A percentile compares a stretch with the other conserved stretches of the same genome.
phyloP scores from a whole-genome alignment of 2,797 vertebrate genomes.

The Siniperca scherzeri region DNA sequence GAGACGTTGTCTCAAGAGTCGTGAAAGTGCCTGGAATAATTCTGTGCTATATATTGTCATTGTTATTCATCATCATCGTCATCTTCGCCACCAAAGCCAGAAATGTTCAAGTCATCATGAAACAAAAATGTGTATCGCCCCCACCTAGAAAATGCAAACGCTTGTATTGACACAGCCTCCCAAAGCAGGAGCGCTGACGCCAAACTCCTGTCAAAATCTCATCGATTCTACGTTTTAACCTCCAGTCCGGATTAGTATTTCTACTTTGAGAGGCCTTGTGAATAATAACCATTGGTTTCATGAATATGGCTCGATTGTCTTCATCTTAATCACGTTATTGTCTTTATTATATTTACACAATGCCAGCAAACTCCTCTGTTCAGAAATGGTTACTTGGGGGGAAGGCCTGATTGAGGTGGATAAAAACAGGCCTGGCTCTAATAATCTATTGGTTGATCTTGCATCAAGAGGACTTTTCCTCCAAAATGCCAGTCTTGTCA shows the following conservation, averaged over 20 bases:
- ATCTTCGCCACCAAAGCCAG: conserved; percentile 61
- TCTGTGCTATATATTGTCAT: conserved; percentile 87
- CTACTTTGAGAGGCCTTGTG: conserved; percentile 46
- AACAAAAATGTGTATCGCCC: conserved; percentile 65
- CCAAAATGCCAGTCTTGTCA: not conserved
- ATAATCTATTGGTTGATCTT: not conserved
- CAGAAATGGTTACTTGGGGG: not conserved
- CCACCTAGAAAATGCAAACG: conserved; percentile 63
- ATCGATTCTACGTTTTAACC: conserved; percentile 9
- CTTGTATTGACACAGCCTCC: conserved; percentile 47
- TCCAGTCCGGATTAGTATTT: conserved; percentile 35
- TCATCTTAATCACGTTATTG: conserved; percentile 73
- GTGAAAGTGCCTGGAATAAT: conserved; percentile 94
- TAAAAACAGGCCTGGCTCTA: conserved; percentile 30
- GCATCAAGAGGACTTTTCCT: conserved; percentile 3
- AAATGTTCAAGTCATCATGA: conserved; percentile 63
- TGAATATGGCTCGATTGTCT: conserved; percentile 87
- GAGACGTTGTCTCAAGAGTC: conserved; percentile 88
- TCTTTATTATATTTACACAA: conserved; percentile 84
- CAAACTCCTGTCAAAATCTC: conserved; percentile 22
- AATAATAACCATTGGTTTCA: conserved; percentile 62
- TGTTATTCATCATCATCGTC: conserved; percentile 62
- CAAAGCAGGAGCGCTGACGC: conserved; percentile 30
- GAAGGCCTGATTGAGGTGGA: conserved; percentile 7
- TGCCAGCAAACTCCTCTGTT: conserved; percentile 37